Evolutionary conservation across 2,113 vertebrate species (phyloP), one percentile per base, ranked within the genome.

Genomic region (Antidorcas marsupialis): DNA sequence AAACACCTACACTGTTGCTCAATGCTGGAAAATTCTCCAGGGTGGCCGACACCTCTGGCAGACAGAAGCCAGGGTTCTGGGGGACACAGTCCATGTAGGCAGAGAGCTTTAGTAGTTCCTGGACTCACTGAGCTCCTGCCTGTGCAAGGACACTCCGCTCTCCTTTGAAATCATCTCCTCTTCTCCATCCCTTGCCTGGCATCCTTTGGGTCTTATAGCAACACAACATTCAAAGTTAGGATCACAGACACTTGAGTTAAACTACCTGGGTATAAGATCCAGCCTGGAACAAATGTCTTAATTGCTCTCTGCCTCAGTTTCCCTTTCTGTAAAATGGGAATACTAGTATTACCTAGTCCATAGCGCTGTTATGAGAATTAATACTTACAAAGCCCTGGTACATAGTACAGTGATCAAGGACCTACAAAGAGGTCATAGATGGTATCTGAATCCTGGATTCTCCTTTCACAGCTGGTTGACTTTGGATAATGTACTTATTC

Each of bases 1-100:
- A 82, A 97, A 96, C 94, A 97, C 81, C 96, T 97, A 97, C 87
- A 59, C 87, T 13, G 57, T 97, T 97, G 88, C 96, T 95, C 59
- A 97, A n/a, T 60, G 59, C 74, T 95, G 96, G 96, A 96, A 98
- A 96, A 95, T 86, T 95, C 95, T 97, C 60, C 67, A 89, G 93
- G 90, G 94, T 97, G 96, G 94, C 55, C 17, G 0, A 43, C 57
- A 59, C 88, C 59, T 95, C 87, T 57, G 36, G 47, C 90, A 17
- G 43, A 87, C 60, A 71, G 21, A 12, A 90, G 64, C 50, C 90
- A 85, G 85, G 30, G 57, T 88, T 81, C 71, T 52, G 39, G 25
- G 25, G 60, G n/a, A 71, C 55, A 47, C n/a, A 23, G 2, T 90
- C 43, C 33, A n/a, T 0, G 9, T 52, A 74, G 39, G 94, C 71